Evolutionary conservation across 2,113 vertebrate species (phyloP), one percentile per base, ranked within the genome.

Genomic region (Microcebus lehilahytsara): DNA sequence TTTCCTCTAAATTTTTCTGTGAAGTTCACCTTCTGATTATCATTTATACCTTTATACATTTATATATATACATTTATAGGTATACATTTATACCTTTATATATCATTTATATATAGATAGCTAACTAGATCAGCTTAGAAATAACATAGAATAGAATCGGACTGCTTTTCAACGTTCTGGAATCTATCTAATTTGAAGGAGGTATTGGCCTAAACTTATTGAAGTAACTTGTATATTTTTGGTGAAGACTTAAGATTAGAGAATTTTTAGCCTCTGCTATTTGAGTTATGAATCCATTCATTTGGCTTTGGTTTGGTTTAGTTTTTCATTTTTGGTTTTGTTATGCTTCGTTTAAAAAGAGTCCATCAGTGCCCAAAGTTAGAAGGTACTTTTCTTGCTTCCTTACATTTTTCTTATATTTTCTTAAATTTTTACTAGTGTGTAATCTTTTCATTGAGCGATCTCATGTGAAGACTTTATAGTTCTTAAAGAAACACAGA

Each of bases 81-180:
- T 42, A 42, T 42, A 42, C 42, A 42, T 42, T 42, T 42, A 42
- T 42, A 42, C 42, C 42, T 42, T 42, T 42, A 42, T 42, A 42
- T 42, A 42, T 42, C 42, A 42, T 42, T 42, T 42, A 42, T 81
- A 27, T 37, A 34, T 13, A 86, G 37, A 37, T 13, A 86, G 46
- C 58, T 91, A 91, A 77, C 78, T 92, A 42, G 40, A 85, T 30
- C 42, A 85, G 23, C 11, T 88, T 9, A 75, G n/a, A 71, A 92
- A 77, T 85, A 95, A 85, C 37, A 91, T 11, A 95, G 58, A 94
- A 37, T 66, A 95, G 58, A 94, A 37, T 66, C 34, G 40, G 4
- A 51, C 3, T 22, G 53, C 13, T 56, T 81, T 93, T 71, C 80
- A 49, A 34, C 69, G 53, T 85, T 93, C 87, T 91, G 9, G 6